A percentile compares a stretch with the other conserved stretches of the same genome.
Conservation (phyloP, 1,140 invertebrate species). For the Sycophaga agraensis region DNA sequence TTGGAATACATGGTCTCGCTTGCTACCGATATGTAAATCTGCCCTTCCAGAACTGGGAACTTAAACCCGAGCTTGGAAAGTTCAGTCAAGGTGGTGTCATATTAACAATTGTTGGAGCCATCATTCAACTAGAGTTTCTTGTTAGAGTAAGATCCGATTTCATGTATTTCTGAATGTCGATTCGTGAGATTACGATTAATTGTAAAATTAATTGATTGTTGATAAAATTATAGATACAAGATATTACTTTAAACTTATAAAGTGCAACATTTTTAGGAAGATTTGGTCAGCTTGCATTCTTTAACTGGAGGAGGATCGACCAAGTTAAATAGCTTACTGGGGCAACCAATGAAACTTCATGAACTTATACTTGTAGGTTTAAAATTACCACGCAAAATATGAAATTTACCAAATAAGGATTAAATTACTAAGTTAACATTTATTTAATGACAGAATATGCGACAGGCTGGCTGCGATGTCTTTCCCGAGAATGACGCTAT, state of each 20-base stretch:
- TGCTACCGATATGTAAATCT: slow-evolving; percentile 75
- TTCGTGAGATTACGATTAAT: no score
- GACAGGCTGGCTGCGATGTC: slow-evolving; percentile 79
- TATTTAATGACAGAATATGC: slow-evolving; percentile 68
- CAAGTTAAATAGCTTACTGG: slow-evolving; percentile 60
- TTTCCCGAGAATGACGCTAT: slow-evolving; percentile 85
- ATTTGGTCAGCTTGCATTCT: slow-evolving; percentile 60
- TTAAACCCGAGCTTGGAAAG: slow-evolving; percentile 66
- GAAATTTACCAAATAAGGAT: no score
- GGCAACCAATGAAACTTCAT: slow-evolving; percentile 59
- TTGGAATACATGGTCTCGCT: slow-evolving; percentile 76
- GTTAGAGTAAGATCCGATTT: slow-evolving; percentile 53
- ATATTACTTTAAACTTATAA: no score
- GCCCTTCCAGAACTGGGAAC: slow-evolving; percentile 83
- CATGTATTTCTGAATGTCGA: no score
- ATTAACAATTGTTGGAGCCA: slow-evolving; percentile 67
- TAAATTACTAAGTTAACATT: no score
- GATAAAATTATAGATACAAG: no score
- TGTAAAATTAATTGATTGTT: no score
- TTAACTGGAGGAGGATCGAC: slow-evolving; percentile 62
- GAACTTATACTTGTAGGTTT: slow-evolving; percentile 57
- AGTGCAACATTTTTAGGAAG: slow-evolving; percentile 49
- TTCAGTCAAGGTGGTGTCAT: slow-evolving; percentile 58
- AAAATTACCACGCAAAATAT: background rate
- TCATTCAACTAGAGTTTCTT: slow-evolving; percentile 70